Conservation (phyloP, 2,113 vertebrate genomes). For the Corythoichthys haematopterus region DNA sequence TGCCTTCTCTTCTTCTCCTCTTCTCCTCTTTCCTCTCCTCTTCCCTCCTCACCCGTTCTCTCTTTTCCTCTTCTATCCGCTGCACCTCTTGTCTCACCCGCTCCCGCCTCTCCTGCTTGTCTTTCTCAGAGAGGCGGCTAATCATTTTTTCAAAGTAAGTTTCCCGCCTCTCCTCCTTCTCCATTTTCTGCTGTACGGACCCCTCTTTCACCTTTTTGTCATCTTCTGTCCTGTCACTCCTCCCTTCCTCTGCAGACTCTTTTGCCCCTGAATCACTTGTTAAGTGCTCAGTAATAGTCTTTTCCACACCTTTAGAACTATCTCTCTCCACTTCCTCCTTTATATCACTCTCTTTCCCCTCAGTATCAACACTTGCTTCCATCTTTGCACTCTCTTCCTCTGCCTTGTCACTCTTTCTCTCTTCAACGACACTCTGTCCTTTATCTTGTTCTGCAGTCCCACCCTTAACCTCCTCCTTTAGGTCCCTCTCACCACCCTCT, state of each 20-base stretch:
- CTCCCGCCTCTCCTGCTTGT: background rate
- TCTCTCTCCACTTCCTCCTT: background rate
- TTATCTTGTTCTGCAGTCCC: background rate
- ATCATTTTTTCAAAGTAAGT: slow-evolving; percentile 3
- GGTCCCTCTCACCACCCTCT: too few relatives aligned
- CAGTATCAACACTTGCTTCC: background rate
- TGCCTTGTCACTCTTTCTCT: background rate
- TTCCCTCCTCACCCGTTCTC: background rate
- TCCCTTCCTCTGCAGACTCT: background rate
- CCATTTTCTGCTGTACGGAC: background rate
- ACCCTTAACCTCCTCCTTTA: background rate
- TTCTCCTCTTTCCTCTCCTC: background rate
- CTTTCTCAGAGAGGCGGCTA: background rate
- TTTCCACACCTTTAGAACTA: background rate
- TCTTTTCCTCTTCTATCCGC: background rate
- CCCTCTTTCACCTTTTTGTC: background rate
- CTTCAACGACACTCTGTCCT: too few relatives aligned
- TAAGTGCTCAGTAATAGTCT: background rate
- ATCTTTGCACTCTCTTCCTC: background rate
- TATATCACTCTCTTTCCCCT: background rate
- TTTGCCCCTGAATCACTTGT: background rate
- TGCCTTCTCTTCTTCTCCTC: background rate
- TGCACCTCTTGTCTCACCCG: background rate
- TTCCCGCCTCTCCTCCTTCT: background rate
- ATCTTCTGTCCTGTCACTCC: background rate